These are phyloP conservation scores for Sisyra terminalis DNA, from an alignment of 2,888 invertebrate species.

Conservation along the genomic window DNA sequence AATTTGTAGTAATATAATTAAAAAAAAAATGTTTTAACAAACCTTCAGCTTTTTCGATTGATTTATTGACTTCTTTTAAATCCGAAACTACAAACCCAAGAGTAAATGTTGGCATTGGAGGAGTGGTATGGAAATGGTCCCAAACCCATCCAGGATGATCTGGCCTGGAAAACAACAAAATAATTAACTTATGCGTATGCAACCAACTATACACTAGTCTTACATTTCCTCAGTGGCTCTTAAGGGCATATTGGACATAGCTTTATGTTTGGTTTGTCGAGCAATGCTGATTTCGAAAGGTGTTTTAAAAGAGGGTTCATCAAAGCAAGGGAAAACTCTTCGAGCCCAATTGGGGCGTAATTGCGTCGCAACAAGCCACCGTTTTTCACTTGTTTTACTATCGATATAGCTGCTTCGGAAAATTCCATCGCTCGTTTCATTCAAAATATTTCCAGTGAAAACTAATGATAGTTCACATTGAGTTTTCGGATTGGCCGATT, in stretches of 20 bases:
- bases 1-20: no score
- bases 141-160: constrained; percentile 41
- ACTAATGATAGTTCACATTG: constrained; percentile 43
- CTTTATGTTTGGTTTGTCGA: constrained; percentile 37
- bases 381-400: constrained; percentile 21
- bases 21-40: no score
- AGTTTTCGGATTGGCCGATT: constrained; percentile 34
- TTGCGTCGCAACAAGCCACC: constrained; percentile 47
- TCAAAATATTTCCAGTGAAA: constrained; percentile 47
- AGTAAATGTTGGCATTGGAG: constrained; percentile 61
- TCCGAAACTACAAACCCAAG: constrained; percentile 57
- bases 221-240: constrained; percentile 41
- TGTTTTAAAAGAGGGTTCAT: constrained; percentile 61
- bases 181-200: no score
- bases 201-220: no score
- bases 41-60: background rate
- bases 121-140: constrained; percentile 52
- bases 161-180: constrained; percentile 26
- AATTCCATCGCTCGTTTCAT: constrained; percentile 46
- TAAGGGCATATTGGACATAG: constrained; percentile 48
- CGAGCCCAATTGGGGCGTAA: constrained; percentile 56
- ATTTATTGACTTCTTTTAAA: constrained; percentile 20
- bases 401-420: constrained; percentile 48
- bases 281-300: constrained; percentile 47
- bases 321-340: constrained; percentile 67